A percentile compares a stretch with the other conserved stretches of the same genome.
Conservation (phyloP, 2,888 invertebrate species). For the Unio delphinus region DNA sequence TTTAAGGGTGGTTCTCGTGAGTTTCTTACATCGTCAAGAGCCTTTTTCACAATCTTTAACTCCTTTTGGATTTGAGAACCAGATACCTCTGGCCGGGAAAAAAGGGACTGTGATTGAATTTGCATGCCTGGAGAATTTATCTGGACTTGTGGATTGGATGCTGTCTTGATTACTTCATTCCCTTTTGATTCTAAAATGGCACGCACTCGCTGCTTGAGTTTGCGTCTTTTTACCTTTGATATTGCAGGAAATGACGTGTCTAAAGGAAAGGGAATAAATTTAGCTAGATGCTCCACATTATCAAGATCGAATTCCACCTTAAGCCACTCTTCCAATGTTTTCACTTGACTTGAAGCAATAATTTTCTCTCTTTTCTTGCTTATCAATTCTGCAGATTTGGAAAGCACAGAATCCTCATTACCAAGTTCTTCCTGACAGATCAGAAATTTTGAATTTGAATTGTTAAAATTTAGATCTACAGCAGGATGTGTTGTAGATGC, state of each 20-base stretch:
- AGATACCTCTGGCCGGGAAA: conserved; percentile 23
- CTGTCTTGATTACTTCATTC: background rate
- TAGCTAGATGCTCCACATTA: conserved; percentile 26
- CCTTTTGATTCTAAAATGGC: conserved; percentile 25
- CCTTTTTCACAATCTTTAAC: conserved; percentile 14
- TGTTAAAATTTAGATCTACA: too few relatives aligned
- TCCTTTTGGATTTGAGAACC: conserved; percentile 22
- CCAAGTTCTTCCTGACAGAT: too few relatives aligned
- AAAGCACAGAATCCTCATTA: conserved; percentile 9
- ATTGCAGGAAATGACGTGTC: conserved; percentile 26
- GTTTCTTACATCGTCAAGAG: conserved; percentile 1
- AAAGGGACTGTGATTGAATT: too few relatives aligned
- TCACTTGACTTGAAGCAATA: conserved; percentile 20
- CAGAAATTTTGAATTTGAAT: too few relatives aligned
- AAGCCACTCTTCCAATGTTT: conserved; percentile 35
- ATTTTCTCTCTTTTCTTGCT: conserved; percentile 24
- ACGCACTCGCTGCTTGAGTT: conserved; percentile 29
- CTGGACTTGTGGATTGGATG: background rate
- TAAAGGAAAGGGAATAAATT: conserved; percentile 25
- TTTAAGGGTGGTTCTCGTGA: background rate
- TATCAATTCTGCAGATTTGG: conserved; percentile 28
- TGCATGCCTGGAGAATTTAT: too few relatives aligned
- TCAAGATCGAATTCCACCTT: conserved; percentile 34
- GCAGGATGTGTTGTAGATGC: too few relatives aligned
- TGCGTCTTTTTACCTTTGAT: conserved; percentile 23